Percentiles rank a stretch among this genome's conserved stretches.
phyloP scores from a whole-genome alignment of 2,888 invertebrate genomes.

The Lasioglossum figueresi region DNA sequence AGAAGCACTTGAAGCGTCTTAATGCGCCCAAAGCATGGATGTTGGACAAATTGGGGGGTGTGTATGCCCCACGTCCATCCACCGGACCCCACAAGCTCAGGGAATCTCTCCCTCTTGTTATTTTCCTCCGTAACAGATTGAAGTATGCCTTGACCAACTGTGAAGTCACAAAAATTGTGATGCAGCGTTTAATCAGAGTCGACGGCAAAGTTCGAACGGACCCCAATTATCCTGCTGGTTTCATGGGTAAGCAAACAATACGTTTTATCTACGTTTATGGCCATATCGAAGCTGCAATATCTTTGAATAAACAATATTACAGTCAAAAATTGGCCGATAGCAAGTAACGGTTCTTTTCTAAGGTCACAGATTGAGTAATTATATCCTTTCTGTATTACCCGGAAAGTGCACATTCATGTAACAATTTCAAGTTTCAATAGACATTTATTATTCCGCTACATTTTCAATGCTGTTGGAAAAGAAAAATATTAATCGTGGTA shows the following conservation, averaged over 20 bases:
- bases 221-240: constrained; percentile 98
- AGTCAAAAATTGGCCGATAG: constrained; percentile 85
- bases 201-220: constrained; percentile 99
- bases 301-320: constrained; percentile 66
- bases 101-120: constrained; percentile 97
- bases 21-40: constrained; percentile 99
- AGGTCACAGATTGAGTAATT: constrained; percentile 84
- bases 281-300: constrained; percentile 77
- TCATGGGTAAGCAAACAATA: constrained; percentile 94
- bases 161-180: constrained; percentile 98
- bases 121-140: constrained; percentile 98
- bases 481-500: background rate
- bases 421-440: background rate
- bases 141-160: constrained; percentile 99
- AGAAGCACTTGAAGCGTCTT: constrained; percentile 99
- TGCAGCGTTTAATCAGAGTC: constrained; percentile 98
- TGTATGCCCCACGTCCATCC: constrained; percentile 98
- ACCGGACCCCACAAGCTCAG: constrained; percentile 99
- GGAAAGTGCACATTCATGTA: constrained; percentile 68
- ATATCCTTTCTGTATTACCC: constrained; percentile 85
- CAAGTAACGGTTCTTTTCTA: constrained; percentile 80
- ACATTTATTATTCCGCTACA: background rate
- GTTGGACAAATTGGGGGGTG: constrained; percentile 99
- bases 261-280: constrained; percentile 20
- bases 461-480: background rate